Percentiles rank a stretch among this genome's conserved stretches.
Conservation (phyloP, 2,113 vertebrate genomes). For the Donacobius atricapilla region DNA sequence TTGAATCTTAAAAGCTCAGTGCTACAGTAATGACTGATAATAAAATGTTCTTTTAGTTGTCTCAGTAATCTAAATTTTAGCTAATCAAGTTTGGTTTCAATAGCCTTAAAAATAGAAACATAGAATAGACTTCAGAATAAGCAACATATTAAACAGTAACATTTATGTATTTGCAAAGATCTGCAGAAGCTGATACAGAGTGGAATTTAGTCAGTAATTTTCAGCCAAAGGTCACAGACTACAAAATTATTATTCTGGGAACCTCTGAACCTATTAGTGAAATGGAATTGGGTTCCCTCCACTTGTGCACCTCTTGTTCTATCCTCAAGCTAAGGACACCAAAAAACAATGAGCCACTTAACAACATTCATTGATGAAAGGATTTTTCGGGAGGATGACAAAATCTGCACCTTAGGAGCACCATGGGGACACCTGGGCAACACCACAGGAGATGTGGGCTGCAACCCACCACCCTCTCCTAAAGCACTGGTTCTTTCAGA, state of each 20-base stretch:
- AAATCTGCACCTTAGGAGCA: background rate
- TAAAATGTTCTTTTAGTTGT: constrained; percentile 47
- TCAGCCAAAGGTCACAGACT: background rate
- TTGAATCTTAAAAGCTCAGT: constrained; percentile 50
- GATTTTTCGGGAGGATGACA: background rate
- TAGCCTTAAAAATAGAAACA: constrained; percentile 43
- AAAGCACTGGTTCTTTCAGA: background rate
- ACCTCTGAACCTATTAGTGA: background rate
- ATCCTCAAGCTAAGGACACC: background rate
- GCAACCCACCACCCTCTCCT: background rate
- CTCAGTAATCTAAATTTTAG: constrained; percentile 35
- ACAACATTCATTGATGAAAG: background rate
- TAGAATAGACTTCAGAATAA: background rate
- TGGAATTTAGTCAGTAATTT: background rate
- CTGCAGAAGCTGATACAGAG: background rate
- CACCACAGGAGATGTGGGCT: no score
- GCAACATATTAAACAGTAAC: background rate
- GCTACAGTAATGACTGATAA: constrained; percentile 42
- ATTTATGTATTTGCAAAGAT: background rate
- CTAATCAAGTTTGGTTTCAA: constrained; percentile 57
- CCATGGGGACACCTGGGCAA: background rate
- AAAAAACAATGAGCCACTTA: background rate
- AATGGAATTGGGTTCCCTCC: background rate
- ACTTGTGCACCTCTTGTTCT: background rate
- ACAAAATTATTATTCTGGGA: background rate